These are phyloP conservation scores for Lepas anatifera DNA, from an alignment of 2,888 invertebrate genomes.

Conservation along the genomic window DNA sequence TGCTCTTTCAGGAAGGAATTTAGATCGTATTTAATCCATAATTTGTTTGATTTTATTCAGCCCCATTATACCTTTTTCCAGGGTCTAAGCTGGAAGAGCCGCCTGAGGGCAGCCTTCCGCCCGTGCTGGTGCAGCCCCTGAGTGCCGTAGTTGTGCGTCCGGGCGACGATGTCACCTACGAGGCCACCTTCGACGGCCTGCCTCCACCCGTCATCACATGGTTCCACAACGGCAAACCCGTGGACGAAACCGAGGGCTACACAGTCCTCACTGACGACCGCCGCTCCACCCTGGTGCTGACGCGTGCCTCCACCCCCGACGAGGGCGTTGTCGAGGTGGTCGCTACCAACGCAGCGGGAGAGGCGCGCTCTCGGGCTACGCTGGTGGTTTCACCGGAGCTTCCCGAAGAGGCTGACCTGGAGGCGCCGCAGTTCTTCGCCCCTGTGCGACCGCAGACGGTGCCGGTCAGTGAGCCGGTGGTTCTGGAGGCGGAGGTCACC, in stretches of 20 bases:
- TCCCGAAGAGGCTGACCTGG: slow-evolving; percentile 39
- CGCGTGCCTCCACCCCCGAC: not conserved
- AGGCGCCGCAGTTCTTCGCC: slow-evolving; percentile 59
- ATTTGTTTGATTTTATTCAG: too few species aligned
- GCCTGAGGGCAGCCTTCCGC: slow-evolving; percentile 27
- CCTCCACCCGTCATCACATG: slow-evolving; percentile 32
- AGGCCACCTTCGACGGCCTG: slow-evolving; percentile 52
- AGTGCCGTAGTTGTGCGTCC: slow-evolving; percentile 58
- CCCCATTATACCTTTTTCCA: too few species aligned
- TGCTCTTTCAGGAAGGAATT: too few species aligned
- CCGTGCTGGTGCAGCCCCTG: slow-evolving; percentile 65
- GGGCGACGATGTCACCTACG: slow-evolving; percentile 53
- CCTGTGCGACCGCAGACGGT: slow-evolving; percentile 56
- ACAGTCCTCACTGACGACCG: not conserved
- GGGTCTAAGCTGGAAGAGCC: slow-evolving; percentile 22
- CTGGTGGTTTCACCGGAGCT: slow-evolving; percentile 53
- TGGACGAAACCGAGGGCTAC: slow-evolving; percentile 11
- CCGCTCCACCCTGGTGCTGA: not conserved
- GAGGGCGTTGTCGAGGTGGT: slow-evolving; percentile 76
- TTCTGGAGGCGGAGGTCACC: slow-evolving; percentile 62
- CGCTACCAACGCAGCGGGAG: slow-evolving; percentile 61
- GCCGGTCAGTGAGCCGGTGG: slow-evolving; percentile 57
- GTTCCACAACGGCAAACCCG: slow-evolving; percentile 32
- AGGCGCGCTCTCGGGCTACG: slow-evolving; percentile 66
- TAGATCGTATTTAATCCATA: too few species aligned